These are phyloP conservation scores for Coregonus suidteri DNA, from an alignment of 2,797 vertebrate genomes.

Conservation along the genomic window DNA sequence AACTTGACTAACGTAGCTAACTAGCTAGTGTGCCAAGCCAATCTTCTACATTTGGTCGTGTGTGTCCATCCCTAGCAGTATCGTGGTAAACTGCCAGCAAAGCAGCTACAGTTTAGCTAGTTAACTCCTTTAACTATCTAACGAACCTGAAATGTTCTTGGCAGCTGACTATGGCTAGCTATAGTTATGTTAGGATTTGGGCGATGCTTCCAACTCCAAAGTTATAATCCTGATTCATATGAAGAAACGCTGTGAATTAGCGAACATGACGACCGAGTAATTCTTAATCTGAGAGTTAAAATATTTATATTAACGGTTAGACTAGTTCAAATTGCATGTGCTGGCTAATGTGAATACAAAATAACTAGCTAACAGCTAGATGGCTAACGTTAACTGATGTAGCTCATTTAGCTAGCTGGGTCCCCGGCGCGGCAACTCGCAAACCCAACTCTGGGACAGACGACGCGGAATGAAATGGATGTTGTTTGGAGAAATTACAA, in stretches of 20 bases:
- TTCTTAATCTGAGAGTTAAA: conserved; percentile 37
- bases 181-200: conserved; percentile 17
- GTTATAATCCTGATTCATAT: conserved; percentile 47
- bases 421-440: conserved; percentile 78
- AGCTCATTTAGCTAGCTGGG: conserved; percentile 69
- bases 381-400: background rate
- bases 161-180: conserved; percentile 24
- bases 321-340: conserved; percentile 3
- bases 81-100: conserved; percentile 68
- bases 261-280: conserved; percentile 57
- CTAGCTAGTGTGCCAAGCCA: conserved; percentile 7
- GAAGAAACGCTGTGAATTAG: conserved; percentile 61
- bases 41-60: conserved; percentile 63
- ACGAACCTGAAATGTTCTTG: conserved; percentile 16
- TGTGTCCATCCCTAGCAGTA: conserved; percentile 71
- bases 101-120: conserved; percentile 65
- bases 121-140: conserved; percentile 34
- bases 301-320: conserved; percentile 14
- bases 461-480: conserved; percentile 78
- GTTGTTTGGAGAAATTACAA: conserved; percentile 64
- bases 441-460: conserved; percentile 67
- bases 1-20: no score
- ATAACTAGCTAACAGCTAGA: background rate
- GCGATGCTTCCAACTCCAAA: conserved; percentile 39
- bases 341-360: conserved; percentile 10